phyloP scores from a whole-genome alignment of 2,888 invertebrate species.

The Heliconius charithonia region DNA sequence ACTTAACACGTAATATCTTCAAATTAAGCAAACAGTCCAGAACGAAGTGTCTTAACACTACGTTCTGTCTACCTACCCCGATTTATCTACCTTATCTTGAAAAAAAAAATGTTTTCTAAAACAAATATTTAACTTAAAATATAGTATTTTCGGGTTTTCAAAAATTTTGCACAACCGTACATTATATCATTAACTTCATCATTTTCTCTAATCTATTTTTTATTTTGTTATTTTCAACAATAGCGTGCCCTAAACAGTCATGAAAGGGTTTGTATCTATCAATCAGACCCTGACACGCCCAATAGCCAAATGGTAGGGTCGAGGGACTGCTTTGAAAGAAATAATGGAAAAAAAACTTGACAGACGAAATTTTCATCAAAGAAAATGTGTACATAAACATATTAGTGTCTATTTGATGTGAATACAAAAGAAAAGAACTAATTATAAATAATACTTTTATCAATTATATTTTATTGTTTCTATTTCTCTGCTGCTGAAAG shows the following conservation, averaged over 20 bases:
- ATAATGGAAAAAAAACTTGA: constrained; percentile 54
- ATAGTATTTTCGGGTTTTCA: no score
- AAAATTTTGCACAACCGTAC: neutral
- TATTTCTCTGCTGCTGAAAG: no score
- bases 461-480: no score
- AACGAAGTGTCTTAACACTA: no score
- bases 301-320: constrained; percentile 57
- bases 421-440: neutral
- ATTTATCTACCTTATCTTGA: no score
- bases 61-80: neutral
- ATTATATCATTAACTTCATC: constrained; percentile 31
- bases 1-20: neutral
- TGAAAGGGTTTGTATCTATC: constrained; percentile 61
- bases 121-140: no score
- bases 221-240: constrained; percentile 49
- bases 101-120: no score
- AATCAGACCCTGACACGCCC: constrained; percentile 63
- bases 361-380: constrained; percentile 24
- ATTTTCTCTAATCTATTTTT: constrained; percentile 27
- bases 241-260: constrained; percentile 51
- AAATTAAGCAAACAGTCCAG: no score
- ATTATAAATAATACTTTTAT: no score
- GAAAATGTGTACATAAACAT: neutral
- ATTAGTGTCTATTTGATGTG: neutral
- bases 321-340: constrained; percentile 59